Conservation (phyloP, 2,888 invertebrate genomes). For the Poecilobothrus nobilitatus region DNA sequence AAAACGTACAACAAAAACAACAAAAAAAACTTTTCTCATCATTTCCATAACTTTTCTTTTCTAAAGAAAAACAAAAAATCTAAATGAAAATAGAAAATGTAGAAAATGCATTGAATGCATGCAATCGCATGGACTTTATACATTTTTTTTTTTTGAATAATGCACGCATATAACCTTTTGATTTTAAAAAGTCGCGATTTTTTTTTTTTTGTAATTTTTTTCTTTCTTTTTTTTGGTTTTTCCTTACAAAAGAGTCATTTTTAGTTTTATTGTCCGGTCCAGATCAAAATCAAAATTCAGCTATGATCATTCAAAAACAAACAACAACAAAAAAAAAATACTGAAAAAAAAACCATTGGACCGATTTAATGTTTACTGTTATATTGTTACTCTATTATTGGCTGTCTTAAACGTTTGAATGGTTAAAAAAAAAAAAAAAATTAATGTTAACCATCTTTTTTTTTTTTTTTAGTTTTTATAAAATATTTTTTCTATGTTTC, state of each 20-base stretch:
- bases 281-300: neutral
- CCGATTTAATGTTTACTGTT: neutral
- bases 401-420: too few species aligned
- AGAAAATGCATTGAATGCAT: neutral
- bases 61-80: neutral
- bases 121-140: neutral
- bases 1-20: neutral
- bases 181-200: neutral
- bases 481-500: neutral
- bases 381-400: neutral
- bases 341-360: neutral
- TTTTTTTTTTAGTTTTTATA: neutral
- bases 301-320: neutral
- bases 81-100: neutral
- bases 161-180: slow-evolving; percentile 10
- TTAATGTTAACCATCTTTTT: neutral
- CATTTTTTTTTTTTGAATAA: neutral
- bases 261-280: neutral
- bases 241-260: neutral
- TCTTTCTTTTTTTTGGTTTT: neutral
- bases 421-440: too few species aligned
- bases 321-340: too few species aligned
- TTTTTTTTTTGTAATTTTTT: neutral
- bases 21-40: neutral
- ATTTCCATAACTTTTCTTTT: neutral